A percentile compares a stretch with the other conserved stretches of the same genome.
These are phyloP conservation scores for Gavia stellata DNA, from an alignment of 2,113 vertebrate species.

Conservation along the genomic window DNA sequence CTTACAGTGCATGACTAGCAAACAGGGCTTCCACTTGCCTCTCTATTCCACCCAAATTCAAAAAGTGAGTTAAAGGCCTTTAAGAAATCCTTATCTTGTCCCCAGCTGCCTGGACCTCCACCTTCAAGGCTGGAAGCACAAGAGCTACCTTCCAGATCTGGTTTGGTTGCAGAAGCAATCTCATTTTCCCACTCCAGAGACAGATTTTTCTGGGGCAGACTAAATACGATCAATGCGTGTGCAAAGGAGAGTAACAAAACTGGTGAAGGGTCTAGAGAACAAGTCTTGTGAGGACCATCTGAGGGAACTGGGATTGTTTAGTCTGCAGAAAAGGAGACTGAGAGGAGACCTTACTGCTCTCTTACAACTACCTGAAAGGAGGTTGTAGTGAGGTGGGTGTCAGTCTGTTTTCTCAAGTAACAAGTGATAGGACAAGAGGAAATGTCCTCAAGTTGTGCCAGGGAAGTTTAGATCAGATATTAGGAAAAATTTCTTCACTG, in stretches of 20 bases:
- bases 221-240: background rate
- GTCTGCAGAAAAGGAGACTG: background rate
- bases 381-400: background rate
- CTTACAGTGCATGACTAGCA: background rate
- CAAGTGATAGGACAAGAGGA: background rate
- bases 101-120: background rate
- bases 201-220: background rate
- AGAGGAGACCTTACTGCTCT: background rate
- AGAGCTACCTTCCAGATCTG: background rate
- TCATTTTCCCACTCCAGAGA: background rate
- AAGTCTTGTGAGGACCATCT: background rate
- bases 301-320: background rate
- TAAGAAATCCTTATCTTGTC: background rate
- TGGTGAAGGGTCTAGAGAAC: background rate
- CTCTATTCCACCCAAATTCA: background rate
- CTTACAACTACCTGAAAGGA: background rate
- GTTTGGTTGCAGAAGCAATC: background rate
- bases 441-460: background rate
- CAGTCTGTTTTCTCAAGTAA: background rate
- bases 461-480: background rate
- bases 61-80: background rate
- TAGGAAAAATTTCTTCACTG: background rate
- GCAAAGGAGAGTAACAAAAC: background rate
- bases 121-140: background rate
- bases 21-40: background rate